Evolutionary conservation across 2,797 vertebrate species (phyloP).

Genomic region (Enteromius radiatus): DNA sequence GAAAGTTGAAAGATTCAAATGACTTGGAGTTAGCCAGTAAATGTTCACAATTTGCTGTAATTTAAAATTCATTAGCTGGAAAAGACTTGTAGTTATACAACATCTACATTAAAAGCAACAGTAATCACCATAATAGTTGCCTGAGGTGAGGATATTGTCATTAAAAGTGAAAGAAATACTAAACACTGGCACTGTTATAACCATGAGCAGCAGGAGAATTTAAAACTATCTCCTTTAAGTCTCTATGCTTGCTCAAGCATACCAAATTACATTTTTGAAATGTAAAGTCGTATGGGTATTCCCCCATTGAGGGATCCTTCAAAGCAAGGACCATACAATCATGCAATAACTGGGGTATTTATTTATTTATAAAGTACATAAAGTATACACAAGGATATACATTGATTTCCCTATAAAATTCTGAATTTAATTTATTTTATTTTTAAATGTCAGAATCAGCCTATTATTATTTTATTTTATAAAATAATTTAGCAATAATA

Average conservation of each 20-base stretch:
- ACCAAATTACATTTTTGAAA: neutral
- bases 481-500: neutral
- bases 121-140: neutral
- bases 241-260: neutral
- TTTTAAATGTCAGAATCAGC: neutral
- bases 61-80: neutral
- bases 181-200: neutral
- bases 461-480: neutral
- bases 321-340: neutral
- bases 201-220: neutral
- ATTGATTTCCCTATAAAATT: neutral
- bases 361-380: neutral
- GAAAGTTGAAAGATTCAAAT: too few species aligned
- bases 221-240: neutral
- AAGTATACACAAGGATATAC: too few species aligned
- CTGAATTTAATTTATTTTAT: neutral
- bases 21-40: neutral
- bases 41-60: neutral
- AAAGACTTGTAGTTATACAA: neutral
- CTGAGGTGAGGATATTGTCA: neutral
- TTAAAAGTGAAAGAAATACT: neutral
- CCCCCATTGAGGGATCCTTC: neutral
- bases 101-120: neutral
- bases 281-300: neutral
- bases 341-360: neutral